Base-by-base conservation (phyloP, 2,113 vertebrate genomes). In the Anoplopoma fimbria region DNA sequence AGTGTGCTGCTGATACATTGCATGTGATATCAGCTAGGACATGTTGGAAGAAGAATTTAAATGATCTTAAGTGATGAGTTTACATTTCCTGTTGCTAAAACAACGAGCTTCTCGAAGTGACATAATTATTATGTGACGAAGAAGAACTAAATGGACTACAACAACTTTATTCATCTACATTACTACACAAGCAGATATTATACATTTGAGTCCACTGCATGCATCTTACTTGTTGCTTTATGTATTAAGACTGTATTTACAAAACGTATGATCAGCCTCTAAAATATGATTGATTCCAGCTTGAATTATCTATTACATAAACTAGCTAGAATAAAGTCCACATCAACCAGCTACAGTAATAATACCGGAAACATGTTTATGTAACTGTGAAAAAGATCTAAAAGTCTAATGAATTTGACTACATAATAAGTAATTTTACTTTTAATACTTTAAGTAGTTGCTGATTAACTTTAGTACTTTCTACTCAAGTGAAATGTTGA, bases 1-100 rank as follows among this genome's bases (percentile, higher is more conserved):
- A 42, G 57, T 13, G 23, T 63, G 69, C 62, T 29, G 60, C 73
- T 68, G 82, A 83, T 77, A 69, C 34, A 6, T 77, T 81, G 49
- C 76, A 78, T 63, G 63, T 38, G 75, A 79, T 36, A 51, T 73
- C 68, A 27, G 21, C 51, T 71, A 12, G 45, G 69, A 74, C 13
- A 4, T 55, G 73, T 58, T 75, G 65, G 45, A 31, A 27, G 45
- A 81, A 72, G 23, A 68, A 71, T 77, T 77, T 45, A 80, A 29
- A 65, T 57, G 36, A 55, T 53, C 8, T 77, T 51, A 45, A 29
- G 33, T n/a, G 49, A 21, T n/a, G 62, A 36, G 40, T 61, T 78
- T 63, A 69, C 0, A 29, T 58, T 36, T 60, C 10, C 33, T 7
- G 6, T n/a, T 77, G 38, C 12, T n/a, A 57, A 77, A 58, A 36